Base-by-base conservation (phyloP, 1,140 invertebrate genomes). In the Solen grandis region DNA sequence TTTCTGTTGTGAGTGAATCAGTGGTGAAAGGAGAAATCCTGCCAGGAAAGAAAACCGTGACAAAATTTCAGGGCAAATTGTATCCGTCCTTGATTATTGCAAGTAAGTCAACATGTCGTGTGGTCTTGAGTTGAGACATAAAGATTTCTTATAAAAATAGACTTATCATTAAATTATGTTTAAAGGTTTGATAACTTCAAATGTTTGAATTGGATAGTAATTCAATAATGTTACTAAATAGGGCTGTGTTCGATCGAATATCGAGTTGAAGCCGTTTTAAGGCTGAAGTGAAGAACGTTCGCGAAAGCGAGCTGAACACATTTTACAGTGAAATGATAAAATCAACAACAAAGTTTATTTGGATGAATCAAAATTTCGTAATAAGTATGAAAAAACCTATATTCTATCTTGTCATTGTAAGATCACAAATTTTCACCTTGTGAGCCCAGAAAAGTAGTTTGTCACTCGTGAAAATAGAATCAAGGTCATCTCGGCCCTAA, bases 51-150 rank as follows among this genome's bases (percentile, higher is more conserved):
- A 27, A 33, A 57, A 72, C 68, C 46, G 14, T 55, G 25, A 72
- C 68, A 54, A 72, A 72, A 72, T 72, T 54, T 36, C 68, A 55
- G 31, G 68, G 68, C 31, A 72, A 72, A 57, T 57, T 54, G 46
- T 55, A 72, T 57, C 68, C 68, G 25, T 72, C 68, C 31, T 72
- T 72, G 68, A 57, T 72, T 57, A 57, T 72, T 46, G 41, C 41
- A 57, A 57, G 55, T 14, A 57, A 14, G 55, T n/a, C 59, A 62
- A 62, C 59, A 62, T 62, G 16, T 62, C 16, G 59, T 62, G 16
- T 62, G 16, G 59, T 29, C 59, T 29, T n/a, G 3, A n/a, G n/a
- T n/a, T n/a, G n/a, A 62, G 59, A 29, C 16, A 31, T 62, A 29
- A 62, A 31, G 27, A 62, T 62, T 62, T 62, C 59, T 62, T 62